Base-by-base conservation (phyloP, 2,113 vertebrate genomes). In the Mustela lutreola region DNA sequence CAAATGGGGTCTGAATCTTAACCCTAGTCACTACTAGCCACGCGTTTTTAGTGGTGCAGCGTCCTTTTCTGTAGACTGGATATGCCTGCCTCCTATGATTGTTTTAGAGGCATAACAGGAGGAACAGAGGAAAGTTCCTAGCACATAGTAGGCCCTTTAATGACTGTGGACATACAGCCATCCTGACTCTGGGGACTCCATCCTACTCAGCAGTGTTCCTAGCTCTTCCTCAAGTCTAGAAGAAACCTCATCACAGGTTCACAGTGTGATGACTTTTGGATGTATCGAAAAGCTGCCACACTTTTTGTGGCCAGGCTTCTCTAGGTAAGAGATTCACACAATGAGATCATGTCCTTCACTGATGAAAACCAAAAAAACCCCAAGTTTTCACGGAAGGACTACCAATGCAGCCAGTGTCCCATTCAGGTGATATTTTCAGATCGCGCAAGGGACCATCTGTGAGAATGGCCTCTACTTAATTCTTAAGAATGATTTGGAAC, bases 151-250 rank as follows among this genome's bases (percentile, higher is more conserved):
- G 79, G 58, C 31, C 45, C 53, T 78, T 33, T 16, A 11, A 6
- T 14, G 28, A 15, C 15, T 28, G 4, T 4, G 15, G 33, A 42
- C 28, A 0, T 19, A 8, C 0, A 0, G 67, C 60, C 1, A 0
- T 28, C 60, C 36, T 2, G 7, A 50, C 48, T 1, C 48, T 7
- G 48, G 56, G 11, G 0, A 12, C 31, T 48, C 7, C 1, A 2
- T 24, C 31, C 8, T 21, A 31, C 26, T 26, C 33, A 10, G n/a
- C 50, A 79, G 7, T 2, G 11, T 0, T 1, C 11, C 45, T 3
- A 60, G 6, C 7, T n/a, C 28, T 45, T 85, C 56, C 19, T 36
- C 82, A 21, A 12, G 36, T 4, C 45, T 21, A 3, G 31, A 33
- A 0, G 31, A 15, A 48, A 6, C 28, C 28, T 45, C 67, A 4